These are phyloP conservation scores for Romanogobio albipinnatus DNA, from an alignment of 2,113 vertebrate species.

Conservation along the genomic window DNA sequence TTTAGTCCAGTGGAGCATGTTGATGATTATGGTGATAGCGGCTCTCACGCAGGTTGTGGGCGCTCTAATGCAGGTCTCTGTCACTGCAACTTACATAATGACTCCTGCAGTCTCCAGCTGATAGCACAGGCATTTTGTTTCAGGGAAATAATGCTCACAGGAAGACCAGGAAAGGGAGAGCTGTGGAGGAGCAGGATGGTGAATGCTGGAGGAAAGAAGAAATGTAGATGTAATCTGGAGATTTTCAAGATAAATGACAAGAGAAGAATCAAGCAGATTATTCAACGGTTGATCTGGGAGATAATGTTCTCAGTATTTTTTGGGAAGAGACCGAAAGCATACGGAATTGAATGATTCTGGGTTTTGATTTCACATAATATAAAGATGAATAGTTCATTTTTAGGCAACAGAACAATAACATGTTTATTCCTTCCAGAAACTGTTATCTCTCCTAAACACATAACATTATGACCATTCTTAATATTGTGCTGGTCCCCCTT, in stretches of 20 bases:
- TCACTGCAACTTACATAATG: constrained; percentile 57
- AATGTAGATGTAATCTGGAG: neutral
- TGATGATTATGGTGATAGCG: constrained; percentile 27
- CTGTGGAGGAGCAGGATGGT: neutral
- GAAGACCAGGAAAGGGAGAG: constrained; percentile 26
- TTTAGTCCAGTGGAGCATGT: constrained; percentile 35
- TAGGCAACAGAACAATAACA: neutral
- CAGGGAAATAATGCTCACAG: constrained; percentile 31
- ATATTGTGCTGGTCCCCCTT: no score
- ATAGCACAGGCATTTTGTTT: constrained; percentile 26
- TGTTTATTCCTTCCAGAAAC: neutral
- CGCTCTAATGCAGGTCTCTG: constrained; percentile 14
- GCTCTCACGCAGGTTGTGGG: constrained; percentile 13
- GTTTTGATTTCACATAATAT: neutral
- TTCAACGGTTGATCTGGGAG: neutral
- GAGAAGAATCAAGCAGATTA: neutral
- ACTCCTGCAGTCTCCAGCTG: constrained; percentile 56
- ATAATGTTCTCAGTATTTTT: neutral
- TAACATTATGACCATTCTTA: neutral
- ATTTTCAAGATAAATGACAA: neutral
- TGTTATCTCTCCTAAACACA: neutral
- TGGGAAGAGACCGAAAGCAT: neutral
- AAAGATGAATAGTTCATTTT: no score
- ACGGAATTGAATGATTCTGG: neutral
- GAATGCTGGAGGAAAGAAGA: neutral